Conservation (phyloP, 2,888 invertebrate genomes). For the Mesochorus sp. region DNA sequence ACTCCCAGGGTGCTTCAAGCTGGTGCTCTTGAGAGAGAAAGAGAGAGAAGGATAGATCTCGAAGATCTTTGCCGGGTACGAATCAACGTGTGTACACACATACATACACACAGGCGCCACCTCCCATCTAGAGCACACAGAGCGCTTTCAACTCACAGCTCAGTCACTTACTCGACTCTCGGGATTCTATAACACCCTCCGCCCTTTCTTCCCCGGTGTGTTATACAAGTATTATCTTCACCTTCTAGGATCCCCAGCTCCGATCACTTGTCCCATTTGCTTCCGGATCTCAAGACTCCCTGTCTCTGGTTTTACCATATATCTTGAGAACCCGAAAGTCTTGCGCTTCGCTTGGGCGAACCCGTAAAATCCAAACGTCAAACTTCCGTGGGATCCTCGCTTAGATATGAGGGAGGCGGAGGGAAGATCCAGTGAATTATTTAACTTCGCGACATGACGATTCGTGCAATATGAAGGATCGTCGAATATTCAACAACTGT, state of each 20-base stretch:
- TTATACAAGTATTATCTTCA: slow-evolving; percentile 53
- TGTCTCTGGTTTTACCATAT: neutral
- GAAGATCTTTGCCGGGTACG: slow-evolving; percentile 1
- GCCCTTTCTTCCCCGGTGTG: neutral
- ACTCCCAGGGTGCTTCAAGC: too few relatives aligned
- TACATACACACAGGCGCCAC: neutral
- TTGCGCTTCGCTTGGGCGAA: slow-evolving; percentile 19
- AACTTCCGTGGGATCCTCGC: too few relatives aligned
- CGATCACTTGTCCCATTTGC: slow-evolving; percentile 54
- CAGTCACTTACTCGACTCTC: slow-evolving; percentile 58
- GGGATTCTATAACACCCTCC: slow-evolving; percentile 50
- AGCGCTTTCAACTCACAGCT: slow-evolving; percentile 2
- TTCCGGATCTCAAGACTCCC: slow-evolving; percentile 28
- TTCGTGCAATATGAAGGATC: neutral
- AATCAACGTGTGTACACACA: neutral
- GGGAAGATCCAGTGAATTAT: too few relatives aligned
- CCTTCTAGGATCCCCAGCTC: slow-evolving; percentile 19
- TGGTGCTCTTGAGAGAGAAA: too few relatives aligned
- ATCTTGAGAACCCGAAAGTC: slow-evolving; percentile 10
- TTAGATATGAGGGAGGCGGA: too few relatives aligned
- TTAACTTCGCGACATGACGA: slow-evolving; percentile 2
- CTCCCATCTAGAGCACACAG: slow-evolving; percentile 10
- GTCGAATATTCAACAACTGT: slow-evolving; percentile 1
- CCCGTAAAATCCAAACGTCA: slow-evolving; percentile 41
- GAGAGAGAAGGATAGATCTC: slow-evolving; percentile 21